Conservation (phyloP, 1,140 invertebrate genomes). For the Microplitis mediator region DNA sequence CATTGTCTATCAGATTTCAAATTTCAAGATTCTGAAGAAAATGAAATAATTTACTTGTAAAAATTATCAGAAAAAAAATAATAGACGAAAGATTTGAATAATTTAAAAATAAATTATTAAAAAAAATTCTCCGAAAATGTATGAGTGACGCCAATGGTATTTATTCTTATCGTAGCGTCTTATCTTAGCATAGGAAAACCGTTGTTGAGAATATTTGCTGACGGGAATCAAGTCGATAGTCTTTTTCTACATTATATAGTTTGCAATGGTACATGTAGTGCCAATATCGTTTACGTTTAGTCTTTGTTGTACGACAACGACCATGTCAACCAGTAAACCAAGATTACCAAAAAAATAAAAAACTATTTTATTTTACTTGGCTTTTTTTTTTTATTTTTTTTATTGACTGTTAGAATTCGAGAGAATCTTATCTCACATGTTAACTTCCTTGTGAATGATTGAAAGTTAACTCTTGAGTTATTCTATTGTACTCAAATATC, state of each 20-base stretch:
- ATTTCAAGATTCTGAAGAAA: too few species aligned
- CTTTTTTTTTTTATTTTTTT: neutral
- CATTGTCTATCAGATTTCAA: too few species aligned
- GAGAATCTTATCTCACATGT: conserved; percentile 4
- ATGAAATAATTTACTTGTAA: too few species aligned
- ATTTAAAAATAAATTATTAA: neutral
- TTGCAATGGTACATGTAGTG: neutral
- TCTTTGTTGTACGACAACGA: neutral
- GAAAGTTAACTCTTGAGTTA: neutral
- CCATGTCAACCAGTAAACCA: neutral
- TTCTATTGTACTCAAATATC: neutral
- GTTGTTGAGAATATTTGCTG: conserved; percentile 43
- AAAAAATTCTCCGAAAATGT: conserved; percentile 12
- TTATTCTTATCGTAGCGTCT: conserved; percentile 38
- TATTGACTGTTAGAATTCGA: conserved; percentile 3
- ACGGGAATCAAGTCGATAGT: conserved; percentile 37
- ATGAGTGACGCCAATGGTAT: conserved; percentile 17
- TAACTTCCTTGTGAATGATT: conserved; percentile 10
- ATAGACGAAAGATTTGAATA: conserved; percentile 5
- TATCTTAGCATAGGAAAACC: conserved; percentile 42
- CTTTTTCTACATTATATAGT: neutral
- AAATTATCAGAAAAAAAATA: neutral
- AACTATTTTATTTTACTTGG: neutral
- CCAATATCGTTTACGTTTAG: neutral
- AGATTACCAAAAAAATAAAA: neutral